These are phyloP conservation scores for Yponomeuta malinellus DNA, from an alignment of 2,888 invertebrate species.

Conservation along the genomic window DNA sequence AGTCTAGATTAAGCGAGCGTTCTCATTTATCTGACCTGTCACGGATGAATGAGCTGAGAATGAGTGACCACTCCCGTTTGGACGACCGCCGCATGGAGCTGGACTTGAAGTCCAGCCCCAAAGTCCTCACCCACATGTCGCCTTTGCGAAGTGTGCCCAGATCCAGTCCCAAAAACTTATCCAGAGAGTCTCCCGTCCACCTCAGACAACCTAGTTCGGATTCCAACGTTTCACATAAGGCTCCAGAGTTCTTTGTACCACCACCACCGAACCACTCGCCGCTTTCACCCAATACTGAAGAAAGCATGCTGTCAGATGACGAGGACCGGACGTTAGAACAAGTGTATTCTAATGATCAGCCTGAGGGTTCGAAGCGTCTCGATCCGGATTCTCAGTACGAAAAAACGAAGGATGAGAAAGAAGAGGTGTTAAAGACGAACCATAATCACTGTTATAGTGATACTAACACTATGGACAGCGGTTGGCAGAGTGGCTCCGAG, in stretches of 20 bases:
- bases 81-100: slow-evolving; percentile 26
- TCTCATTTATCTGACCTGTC: slow-evolving; percentile 24
- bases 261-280: slow-evolving; percentile 50
- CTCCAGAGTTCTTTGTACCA: slow-evolving; percentile 49
- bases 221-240: slow-evolving; percentile 27
- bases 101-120: slow-evolving; percentile 46
- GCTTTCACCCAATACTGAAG: slow-evolving; percentile 62
- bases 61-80: slow-evolving; percentile 27
- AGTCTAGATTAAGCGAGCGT: slow-evolving; percentile 15
- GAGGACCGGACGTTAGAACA: slow-evolving; percentile 40
- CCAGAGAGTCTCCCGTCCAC: slow-evolving; percentile 35
- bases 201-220: slow-evolving; percentile 47
- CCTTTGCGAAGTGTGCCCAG: slow-evolving; percentile 46
- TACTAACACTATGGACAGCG: slow-evolving; percentile 79
- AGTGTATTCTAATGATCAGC: slow-evolving; percentile 51
- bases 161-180: slow-evolving; percentile 42
- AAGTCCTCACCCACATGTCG: slow-evolving; percentile 50
- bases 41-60: slow-evolving; percentile 40
- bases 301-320: slow-evolving; percentile 60
- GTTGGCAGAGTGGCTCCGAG: slow-evolving; percentile 82
- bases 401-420: slow-evolving; percentile 49
- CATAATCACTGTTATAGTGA: slow-evolving; percentile 75
- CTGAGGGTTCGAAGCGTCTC: slow-evolving; percentile 52
- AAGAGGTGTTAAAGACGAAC: slow-evolving; percentile 52
- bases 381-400: slow-evolving; percentile 66